phyloP scores from a whole-genome alignment of 2,888 invertebrate genomes.

The Hofmannophila pseudospretella region DNA sequence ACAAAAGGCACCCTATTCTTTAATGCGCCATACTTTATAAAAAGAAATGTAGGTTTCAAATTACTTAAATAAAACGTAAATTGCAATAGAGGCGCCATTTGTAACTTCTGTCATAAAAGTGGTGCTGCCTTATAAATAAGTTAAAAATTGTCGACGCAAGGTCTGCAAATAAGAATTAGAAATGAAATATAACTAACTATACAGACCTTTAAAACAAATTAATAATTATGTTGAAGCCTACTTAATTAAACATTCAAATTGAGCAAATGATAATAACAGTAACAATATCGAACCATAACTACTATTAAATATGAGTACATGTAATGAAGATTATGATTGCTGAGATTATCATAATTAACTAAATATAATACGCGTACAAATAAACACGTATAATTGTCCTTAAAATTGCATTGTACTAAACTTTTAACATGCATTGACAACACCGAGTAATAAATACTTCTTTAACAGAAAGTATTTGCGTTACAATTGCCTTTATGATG shows the following conservation, averaged over 20 bases:
- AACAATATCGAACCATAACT: constrained; percentile 59
- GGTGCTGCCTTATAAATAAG: too few relatives aligned
- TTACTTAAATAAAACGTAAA: too few relatives aligned
- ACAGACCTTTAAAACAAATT: constrained; percentile 49
- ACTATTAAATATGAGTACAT: constrained; percentile 58
- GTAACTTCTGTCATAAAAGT: too few relatives aligned
- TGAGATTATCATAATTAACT: constrained; percentile 50
- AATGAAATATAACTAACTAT: too few relatives aligned
- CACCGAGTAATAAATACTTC: constrained; percentile 52
- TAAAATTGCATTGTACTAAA: constrained; percentile 66
- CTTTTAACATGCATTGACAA: constrained; percentile 53
- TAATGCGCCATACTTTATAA: background rate
- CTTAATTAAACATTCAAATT: constrained; percentile 70
- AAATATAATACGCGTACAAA: constrained; percentile 41
- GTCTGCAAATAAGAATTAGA: too few relatives aligned
- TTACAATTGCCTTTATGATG: constrained; percentile 34
- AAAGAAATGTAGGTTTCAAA: background rate
- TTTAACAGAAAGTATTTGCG: constrained; percentile 42
- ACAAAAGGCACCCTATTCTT: constrained; percentile 6
- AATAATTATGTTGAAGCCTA: constrained; percentile 53
- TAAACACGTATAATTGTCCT: constrained; percentile 39
- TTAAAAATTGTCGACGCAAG: too few relatives aligned
- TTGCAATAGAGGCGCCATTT: too few relatives aligned
- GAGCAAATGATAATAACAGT: constrained; percentile 76
- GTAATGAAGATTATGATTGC: constrained; percentile 49